These are phyloP conservation scores for Ochropleura leucogaster DNA, from an alignment of 2,888 invertebrate species.

Conservation along the genomic window DNA sequence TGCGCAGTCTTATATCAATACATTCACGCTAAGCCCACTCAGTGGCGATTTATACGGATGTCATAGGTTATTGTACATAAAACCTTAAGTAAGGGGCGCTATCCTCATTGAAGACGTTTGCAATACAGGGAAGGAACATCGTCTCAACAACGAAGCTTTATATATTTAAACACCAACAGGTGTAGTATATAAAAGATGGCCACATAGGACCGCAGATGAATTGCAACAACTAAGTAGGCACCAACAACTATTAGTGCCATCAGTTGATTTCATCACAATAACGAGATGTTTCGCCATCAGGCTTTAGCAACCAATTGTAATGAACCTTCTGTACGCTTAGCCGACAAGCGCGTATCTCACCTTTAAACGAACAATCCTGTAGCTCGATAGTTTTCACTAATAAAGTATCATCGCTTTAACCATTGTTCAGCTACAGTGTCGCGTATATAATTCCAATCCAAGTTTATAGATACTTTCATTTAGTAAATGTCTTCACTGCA, in stretches of 20 bases:
- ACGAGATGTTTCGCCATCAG: conserved; percentile 36
- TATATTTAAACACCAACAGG: conserved; percentile 25
- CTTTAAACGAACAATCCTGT: conserved; percentile 50
- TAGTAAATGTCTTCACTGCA: conserved; percentile 31
- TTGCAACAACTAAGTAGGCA: conserved; percentile 43
- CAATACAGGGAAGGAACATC: conserved; percentile 44
- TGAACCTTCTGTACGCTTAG: conserved; percentile 25
- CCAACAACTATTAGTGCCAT: conserved; percentile 20
- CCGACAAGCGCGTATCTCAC: conserved; percentile 36
- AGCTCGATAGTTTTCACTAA: conserved; percentile 47
- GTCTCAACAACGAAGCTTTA: conserved; percentile 30
- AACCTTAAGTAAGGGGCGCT: conserved; percentile 52
- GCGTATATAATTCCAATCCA: conserved; percentile 26
- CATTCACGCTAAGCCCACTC: conserved; percentile 63
- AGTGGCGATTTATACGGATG: conserved; percentile 61
- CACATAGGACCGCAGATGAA: conserved; percentile 27
- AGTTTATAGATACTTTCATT: conserved; percentile 51
- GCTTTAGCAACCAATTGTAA: conserved; percentile 52
- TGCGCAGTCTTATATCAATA: conserved; percentile 69
- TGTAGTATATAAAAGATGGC: conserved; percentile 31
- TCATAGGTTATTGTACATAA: conserved; percentile 63
- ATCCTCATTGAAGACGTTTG: conserved; percentile 43
- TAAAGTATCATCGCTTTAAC: conserved; percentile 40
- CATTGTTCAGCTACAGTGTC: conserved; percentile 44
- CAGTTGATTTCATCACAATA: conserved; percentile 54